Evolutionary conservation across 2,888 invertebrate species (phyloP).

Genomic region (Dryobota labecula): DNA sequence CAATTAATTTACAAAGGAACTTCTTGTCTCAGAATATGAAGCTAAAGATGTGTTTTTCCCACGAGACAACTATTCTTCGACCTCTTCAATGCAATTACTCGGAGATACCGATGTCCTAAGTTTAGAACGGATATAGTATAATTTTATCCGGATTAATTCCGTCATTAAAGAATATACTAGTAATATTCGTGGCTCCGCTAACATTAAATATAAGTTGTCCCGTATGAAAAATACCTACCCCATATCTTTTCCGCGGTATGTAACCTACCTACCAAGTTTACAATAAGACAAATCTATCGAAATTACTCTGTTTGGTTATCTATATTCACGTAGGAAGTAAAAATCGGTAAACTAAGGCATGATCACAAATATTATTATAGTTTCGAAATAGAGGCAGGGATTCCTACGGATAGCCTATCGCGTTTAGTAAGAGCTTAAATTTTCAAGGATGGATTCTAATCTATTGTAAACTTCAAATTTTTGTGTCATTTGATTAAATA

Average conservation of each 20-base stretch:
- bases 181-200: neutral
- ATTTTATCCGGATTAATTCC: constrained; percentile 19
- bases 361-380: neutral
- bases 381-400: neutral
- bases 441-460: neutral
- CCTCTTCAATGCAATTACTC: constrained; percentile 26
- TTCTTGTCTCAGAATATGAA: neutral
- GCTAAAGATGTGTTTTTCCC: constrained; percentile 32
- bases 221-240: neutral
- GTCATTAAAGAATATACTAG: constrained; percentile 1
- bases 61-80: constrained; percentile 27
- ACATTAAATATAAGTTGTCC: neutral
- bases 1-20: no score
- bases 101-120: constrained; percentile 23
- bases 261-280: neutral
- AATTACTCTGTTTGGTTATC: neutral
- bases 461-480: neutral
- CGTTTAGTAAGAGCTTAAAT: constrained; percentile 10
- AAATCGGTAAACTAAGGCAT: neutral
- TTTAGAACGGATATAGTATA: constrained; percentile 29
- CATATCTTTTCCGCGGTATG: neutral
- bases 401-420: neutral
- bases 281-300: neutral
- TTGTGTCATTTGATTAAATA: constrained; percentile 2
- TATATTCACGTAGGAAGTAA: neutral